These are phyloP conservation scores for Drosophila pseudoobscura DNA, from an alignment of 1,140 invertebrate species.

Conservation along the genomic window DNA sequence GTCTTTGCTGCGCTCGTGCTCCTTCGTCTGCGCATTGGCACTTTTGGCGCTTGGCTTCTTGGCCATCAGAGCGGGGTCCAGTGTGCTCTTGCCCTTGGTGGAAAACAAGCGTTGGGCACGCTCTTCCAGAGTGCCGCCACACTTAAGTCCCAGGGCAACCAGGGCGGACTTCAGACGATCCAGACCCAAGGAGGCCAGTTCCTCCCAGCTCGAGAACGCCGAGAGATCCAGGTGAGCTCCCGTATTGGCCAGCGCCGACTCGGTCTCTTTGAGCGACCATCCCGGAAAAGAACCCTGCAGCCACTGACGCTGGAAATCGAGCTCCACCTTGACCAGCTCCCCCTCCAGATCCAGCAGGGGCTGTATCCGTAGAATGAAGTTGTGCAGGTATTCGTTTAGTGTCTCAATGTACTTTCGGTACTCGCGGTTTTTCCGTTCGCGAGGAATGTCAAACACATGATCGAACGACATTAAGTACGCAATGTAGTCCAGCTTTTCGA, in stretches of 20 bases:
- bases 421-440: constrained; percentile 96
- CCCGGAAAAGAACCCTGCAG: constrained; percentile 94
- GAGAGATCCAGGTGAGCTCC: constrained; percentile 98
- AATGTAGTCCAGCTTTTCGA: constrained; percentile 98
- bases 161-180: constrained; percentile 99
- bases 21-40: constrained; percentile 86
- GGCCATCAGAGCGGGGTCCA: constrained; percentile 95
- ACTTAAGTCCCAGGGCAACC: constrained; percentile 98
- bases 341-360: constrained; percentile 94
- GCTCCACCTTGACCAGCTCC: constrained; percentile 90
- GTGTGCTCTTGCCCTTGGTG: constrained; percentile 96
- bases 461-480: constrained; percentile 97
- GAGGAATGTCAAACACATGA: constrained; percentile 97
- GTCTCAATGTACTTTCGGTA: constrained; percentile 95
- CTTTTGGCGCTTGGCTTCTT: constrained; percentile 90
- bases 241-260: constrained; percentile 94
- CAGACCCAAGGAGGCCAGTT: constrained; percentile 96
- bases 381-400: constrained; percentile 94
- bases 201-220: constrained; percentile 98
- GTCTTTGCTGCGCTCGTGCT: constrained; percentile 91
- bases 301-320: constrained; percentile 95
- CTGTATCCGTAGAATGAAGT: constrained; percentile 93
- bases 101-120: constrained; percentile 97
- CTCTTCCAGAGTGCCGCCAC: constrained; percentile 98
- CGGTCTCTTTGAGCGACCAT: constrained; percentile 97